A percentile compares a stretch with the other conserved stretches of the same genome.
phyloP scores from a whole-genome alignment of 2,888 invertebrate genomes.

The Latheticus oryzae region DNA sequence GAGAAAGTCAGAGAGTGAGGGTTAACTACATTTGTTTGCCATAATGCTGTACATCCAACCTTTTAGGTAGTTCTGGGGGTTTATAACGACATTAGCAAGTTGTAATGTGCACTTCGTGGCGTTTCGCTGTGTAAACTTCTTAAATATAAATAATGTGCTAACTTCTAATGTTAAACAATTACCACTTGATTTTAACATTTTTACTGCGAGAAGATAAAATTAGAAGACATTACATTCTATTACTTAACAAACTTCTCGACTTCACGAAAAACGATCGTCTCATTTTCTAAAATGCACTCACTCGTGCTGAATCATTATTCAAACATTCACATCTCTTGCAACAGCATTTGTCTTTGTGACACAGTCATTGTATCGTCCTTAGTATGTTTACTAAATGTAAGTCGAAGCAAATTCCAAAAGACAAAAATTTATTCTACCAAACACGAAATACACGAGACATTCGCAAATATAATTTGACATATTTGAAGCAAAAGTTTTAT shows the following conservation, averaged over 20 bases:
- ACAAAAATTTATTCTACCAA: no score
- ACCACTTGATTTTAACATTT: slow-evolving; percentile 10
- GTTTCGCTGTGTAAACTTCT: slow-evolving; percentile 32
- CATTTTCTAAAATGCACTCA: slow-evolving; percentile 13
- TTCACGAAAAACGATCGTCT: neutral
- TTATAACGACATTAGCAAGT: slow-evolving; percentile 46
- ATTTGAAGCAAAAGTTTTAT: no score
- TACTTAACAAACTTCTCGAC: neutral
- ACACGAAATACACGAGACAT: no score
- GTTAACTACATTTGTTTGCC: slow-evolving; percentile 47
- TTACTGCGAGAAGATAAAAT: neutral
- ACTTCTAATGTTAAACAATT: slow-evolving; percentile 26
- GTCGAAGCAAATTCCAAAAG: no score
- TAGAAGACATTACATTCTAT: neutral
- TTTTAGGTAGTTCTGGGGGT: slow-evolving; percentile 47
- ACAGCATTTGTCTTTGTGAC: slow-evolving; percentile 27
- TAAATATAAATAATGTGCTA: slow-evolving; percentile 28
- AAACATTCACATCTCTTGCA: slow-evolving; percentile 19
- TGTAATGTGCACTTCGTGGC: slow-evolving; percentile 46
- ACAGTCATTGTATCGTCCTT: slow-evolving; percentile 6
- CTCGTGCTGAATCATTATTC: slow-evolving; percentile 16
- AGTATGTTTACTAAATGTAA: no score
- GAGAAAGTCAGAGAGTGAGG: slow-evolving; percentile 27
- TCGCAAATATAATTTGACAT: no score
- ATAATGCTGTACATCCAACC: slow-evolving; percentile 45